Base-by-base conservation (phyloP, 2,888 invertebrate genomes). In the Xanthorhoe spadicearia region DNA sequence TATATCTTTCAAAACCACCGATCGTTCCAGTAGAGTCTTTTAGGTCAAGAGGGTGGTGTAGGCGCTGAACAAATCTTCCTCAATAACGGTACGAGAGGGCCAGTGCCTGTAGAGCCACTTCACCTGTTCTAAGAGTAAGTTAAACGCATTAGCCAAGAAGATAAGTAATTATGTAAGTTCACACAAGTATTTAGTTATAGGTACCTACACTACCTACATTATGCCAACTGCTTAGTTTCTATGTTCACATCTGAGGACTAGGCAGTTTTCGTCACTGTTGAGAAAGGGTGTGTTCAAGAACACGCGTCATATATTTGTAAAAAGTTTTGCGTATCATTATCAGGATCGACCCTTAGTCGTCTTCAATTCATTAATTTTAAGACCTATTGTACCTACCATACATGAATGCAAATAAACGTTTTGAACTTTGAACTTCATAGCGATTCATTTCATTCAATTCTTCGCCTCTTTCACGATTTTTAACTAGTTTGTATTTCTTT, bases 1-100 rank as follows among this genome's bases (percentile, higher is more conserved):
- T 10, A 0, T 10, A 10, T 10, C n/a, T 10, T 8, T 38, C 38
- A 38, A 10, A 10, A 8, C 8, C 38, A 38, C 10, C 8, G 38
- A 6, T 10, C 2, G 10, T n/a, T n/a, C n/a, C n/a, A n/a, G n/a
- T n/a, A n/a, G n/a, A n/a, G n/a, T 43, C 10, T 10, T 43, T 10
- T 43, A 43, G 38, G 38, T 43, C 38, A 43, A 43, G 38, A 43
- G 38, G 38, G 38, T 43, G 38, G 38, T 43, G 38, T 43, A 43
- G 38, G 38, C 13, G 38, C 13, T 43, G 38, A 10, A 13, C 38
- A 43, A 43, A 43, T 13, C 13, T 43, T 43, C 13, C 38, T 43
- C 38, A 43, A 43, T 43, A 43, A 43, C 38, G 38, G 38, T 43
- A 13, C 38, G 10, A 43, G 13, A 43, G 38, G 13, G 13, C 13